A percentile compares a stretch with the other conserved stretches of the same genome.
These are phyloP conservation scores for Pristiophorus japonicus DNA, from an alignment of 2,113 vertebrate species.

Conservation along the genomic window DNA sequence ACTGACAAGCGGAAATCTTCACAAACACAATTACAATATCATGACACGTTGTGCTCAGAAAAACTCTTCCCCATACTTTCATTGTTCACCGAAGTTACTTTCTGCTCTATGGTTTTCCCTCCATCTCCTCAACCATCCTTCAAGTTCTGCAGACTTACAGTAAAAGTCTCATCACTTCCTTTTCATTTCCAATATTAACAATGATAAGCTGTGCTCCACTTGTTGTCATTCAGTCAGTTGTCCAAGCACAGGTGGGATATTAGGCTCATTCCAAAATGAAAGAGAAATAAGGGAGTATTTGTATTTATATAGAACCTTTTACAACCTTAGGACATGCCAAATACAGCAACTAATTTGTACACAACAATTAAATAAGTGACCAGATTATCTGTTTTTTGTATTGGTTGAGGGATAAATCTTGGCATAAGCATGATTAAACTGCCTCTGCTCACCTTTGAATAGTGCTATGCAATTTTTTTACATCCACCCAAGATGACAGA, in stretches of 20 bases:
- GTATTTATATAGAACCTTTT: neutral
- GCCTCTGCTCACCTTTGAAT: neutral
- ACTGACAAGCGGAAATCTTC: neutral
- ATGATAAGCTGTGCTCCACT: neutral
- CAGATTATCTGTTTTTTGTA: neutral
- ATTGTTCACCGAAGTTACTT: neutral
- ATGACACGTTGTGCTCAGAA: too few relatives aligned
- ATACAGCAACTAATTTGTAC: neutral
- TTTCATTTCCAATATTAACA: neutral
- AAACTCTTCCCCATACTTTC: neutral
- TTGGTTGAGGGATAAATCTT: neutral
- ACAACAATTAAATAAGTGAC: neutral
- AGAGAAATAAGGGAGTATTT: neutral
- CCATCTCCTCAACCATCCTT: neutral
- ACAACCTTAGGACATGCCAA: neutral
- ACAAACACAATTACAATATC: neutral
- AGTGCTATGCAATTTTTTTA: neutral
- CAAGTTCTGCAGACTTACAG: neutral
- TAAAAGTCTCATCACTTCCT: neutral
- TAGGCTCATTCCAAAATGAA: neutral
- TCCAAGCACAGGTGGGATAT: neutral
- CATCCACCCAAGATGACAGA: neutral
- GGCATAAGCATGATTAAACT: neutral
- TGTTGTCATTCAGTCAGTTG: neutral
- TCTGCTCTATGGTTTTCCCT: neutral